Conservation (phyloP, 2,113 vertebrate genomes). For the Gallinago paraguaiae region DNA sequence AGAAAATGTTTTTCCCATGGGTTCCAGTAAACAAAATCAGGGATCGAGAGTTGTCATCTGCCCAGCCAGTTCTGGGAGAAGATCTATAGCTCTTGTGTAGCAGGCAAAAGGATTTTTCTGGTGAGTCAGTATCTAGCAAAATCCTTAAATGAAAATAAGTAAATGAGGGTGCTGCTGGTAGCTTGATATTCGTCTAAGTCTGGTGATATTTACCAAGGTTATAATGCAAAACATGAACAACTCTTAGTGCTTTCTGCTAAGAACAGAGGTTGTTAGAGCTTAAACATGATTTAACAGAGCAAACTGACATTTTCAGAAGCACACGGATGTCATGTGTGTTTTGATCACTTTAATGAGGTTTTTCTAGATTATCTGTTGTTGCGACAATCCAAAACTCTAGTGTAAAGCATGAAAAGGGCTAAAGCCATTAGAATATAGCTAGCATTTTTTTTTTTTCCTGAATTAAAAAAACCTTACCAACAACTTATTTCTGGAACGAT, state of each 20-base stretch:
- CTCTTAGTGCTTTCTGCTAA: background rate
- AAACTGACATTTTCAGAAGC: constrained; percentile 17
- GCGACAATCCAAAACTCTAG: background rate
- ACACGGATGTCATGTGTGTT: background rate
- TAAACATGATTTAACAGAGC: background rate
- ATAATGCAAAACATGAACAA: background rate
- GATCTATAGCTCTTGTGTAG: background rate
- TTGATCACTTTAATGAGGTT: background rate
- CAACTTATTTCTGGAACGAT: background rate
- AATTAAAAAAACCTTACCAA: background rate
- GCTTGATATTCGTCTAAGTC: background rate
- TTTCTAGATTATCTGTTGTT: background rate
- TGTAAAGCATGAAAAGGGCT: background rate
- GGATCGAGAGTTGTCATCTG: background rate
- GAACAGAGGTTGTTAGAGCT: background rate
- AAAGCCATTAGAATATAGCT: background rate
- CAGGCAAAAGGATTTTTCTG: background rate
- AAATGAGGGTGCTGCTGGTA: background rate
- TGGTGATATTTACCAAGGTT: constrained; percentile 11
- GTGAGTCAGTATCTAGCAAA: background rate
- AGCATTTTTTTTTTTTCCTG: background rate
- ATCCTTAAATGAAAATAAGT: background rate
- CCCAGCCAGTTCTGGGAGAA: background rate
- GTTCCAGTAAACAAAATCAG: background rate
- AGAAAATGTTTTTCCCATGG: background rate